Evolutionary conservation across 2,888 invertebrate species (phyloP), one percentile per base, ranked within the genome.

Genomic region (Erebia palarica): DNA sequence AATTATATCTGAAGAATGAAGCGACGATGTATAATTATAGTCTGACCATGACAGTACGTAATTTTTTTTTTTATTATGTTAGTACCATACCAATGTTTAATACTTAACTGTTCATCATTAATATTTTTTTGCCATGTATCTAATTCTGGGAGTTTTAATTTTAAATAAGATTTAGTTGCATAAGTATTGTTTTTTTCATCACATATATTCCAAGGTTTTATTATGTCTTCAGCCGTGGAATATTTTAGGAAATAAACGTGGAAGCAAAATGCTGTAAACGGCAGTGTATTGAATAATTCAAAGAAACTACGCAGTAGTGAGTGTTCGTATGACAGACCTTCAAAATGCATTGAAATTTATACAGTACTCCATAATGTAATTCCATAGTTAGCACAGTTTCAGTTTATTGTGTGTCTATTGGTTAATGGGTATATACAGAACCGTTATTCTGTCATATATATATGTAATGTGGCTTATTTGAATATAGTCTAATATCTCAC

Each of bases 271-370:
- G 81, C 81, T 81, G 81, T 80, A 80, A 80, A 78, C 79, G 82
- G 78, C 77, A 78, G 77, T 79, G 78, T 78, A 78, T 81, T 90
- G 89, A 88, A 90, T 90, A 79, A 90, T 90, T 89, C 89, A 89
- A 79, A 73, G 78, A 76, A 78, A 82, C 84, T 82, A 84, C 82
- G 82, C 82, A 85, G 85, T 85, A 84, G 79, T 82, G 80, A 83
- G 78, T 81, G 82, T 82, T 83, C 79, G 83, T 79, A 81, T 78
- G 78, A 78, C 74, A 79, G 81, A 84, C 80, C 79, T 83, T 78
- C 79, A 73, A 80, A 81, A 82, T 82, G 78, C 83, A 86, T 86
- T 84, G 82, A 81, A 84, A 85, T 72, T 75, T 49, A 67, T 67
- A 47, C 67, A 67, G 59, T 36, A 67, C 59, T 59, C 13, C 59